Evolutionary conservation across 2,888 invertebrate genomes (phyloP), one percentile per base, ranked within the genome.

Genomic region (Scelioninae gen. 2): DNA sequence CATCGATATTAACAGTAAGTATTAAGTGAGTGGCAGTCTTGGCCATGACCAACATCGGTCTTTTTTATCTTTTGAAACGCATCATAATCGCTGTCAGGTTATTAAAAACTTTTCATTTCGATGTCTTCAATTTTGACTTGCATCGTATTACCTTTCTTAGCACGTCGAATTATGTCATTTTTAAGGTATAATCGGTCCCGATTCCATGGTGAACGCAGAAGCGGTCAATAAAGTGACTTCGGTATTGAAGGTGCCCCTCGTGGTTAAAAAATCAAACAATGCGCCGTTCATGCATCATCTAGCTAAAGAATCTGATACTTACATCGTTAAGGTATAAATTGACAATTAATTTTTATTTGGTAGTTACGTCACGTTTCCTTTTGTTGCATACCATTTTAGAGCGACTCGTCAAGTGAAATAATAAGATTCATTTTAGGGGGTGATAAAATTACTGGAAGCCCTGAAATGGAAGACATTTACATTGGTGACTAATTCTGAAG

Each of bases 171-270:
- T 61, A 65, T 46, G 19, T 57, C 16, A 60, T 77, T 78, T 58
- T 67, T n/a, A n/a, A 86, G 86, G 86, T 73, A 83, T 86, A 64
- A 82, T 86, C 45, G 86, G 86, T 22, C 86, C 86, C 2, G 85
- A 86, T 61, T 81, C 83, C 28, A 35, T 79, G 28, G 77, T 81
- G 13, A 83, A 83, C 41, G 80, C 82, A 52, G 82, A 84, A 70
- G 84, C 83, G 2, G 83, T 86, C 22, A 83, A 85, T 55, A 86
- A 84, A 78, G 80, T 86, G 22, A 86, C 86, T 18, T 83, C 85
- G 11, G 81, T 85, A 13, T 77, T 86, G 15, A 83, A 84, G 57
- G 81, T 86, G 33, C 84, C 85, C 22, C 86, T 86, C 50, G 78
- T 86, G 31, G 80, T 86, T 6, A 78, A 77, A 70, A 81, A 79